Base-by-base conservation (phyloP, 1,140 invertebrate genomes). In the Calephelis virginiensis region DNA sequence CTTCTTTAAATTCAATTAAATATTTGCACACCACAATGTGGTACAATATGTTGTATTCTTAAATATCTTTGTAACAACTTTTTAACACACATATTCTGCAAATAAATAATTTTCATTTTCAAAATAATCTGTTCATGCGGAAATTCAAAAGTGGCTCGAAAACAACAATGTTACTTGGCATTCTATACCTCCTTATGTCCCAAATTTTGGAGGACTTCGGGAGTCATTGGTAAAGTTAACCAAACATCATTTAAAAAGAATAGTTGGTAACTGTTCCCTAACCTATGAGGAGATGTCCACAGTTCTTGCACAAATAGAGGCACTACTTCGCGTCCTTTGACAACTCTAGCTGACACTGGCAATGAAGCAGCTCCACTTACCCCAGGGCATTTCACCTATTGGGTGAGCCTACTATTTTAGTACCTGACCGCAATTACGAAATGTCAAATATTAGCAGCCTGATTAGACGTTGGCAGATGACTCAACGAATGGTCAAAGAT, bases 141-240 rank as follows among this genome's bases (percentile, higher is more conserved):
- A n/a, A n/a, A n/a, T n/a, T 62, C 63, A 63, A n/a, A 60, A 66
- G 11, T 47, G 48, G 13, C 45, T 69, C 45, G 64, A 59, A 8
- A 45, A 53, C 17, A 46, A 43, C 13, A 43, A 64, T 0, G 63
- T 64, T 48, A 61, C 9, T 10, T 70, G 69, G 69, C 60, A 67
- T 38, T 70, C 67, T 63, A 70, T 70, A 48, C 69, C 68, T n/a
- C 68, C 68, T n/a, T n/a, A n/a, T n/a, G n/a, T n/a, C n/a, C n/a
- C n/a, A n/a, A n/a, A n/a, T n/a, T n/a, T n/a, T n/a, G 68, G 68
- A 49, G 68, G 68, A 45, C 14, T 50, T 50, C 17, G 49, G 49
- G 49, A 50, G 49, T n/a, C 49, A 14, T n/a, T n/a, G 48, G 62
- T 70, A 28, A 66, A 28, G 43, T 66, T 60, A 0, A 70, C 64